A percentile compares a stretch with the other conserved stretches of the same genome.
These are phyloP conservation scores for Linnaemya vulpina DNA, from an alignment of 2,888 invertebrate genomes.

Conservation along the genomic window DNA sequence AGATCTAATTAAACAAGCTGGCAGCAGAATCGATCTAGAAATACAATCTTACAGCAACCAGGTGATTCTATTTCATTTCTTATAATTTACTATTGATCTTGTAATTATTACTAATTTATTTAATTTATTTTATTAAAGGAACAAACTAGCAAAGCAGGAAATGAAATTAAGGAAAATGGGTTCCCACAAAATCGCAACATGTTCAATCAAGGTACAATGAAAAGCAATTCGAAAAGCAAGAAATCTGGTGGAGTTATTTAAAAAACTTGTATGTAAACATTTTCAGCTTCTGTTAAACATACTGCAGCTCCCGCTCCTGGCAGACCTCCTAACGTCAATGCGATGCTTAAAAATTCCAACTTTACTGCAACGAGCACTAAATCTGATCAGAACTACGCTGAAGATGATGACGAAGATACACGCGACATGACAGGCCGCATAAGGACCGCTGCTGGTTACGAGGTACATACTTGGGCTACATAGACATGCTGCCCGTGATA, in stretches of 20 bases:
- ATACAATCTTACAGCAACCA: conserved; percentile 88
- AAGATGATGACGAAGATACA: conserved; percentile 87
- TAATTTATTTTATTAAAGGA: conserved; percentile 35
- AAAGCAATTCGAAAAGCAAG: no score
- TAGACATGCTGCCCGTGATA: not conserved
- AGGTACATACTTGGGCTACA: conserved; percentile 83
- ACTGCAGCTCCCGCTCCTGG: conserved; percentile 51
- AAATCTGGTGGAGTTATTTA: not conserved
- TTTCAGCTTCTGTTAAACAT: conserved; percentile 45
- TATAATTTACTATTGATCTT: not conserved
- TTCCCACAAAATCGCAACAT: conserved; percentile 76
- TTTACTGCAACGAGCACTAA: conserved; percentile 75
- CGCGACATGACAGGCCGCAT: conserved; percentile 91
- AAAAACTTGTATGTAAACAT: not conserved
- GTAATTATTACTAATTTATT: not conserved
- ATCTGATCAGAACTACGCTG: conserved; percentile 72
- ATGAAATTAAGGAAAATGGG: conserved; percentile 79
- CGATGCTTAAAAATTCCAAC: conserved; percentile 74
- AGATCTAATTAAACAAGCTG: conserved; percentile 95
- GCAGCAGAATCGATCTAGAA: conserved; percentile 93
- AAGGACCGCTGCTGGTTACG: conserved; percentile 89
- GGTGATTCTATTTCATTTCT: conserved; percentile 49
- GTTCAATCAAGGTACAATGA: conserved; percentile 74
- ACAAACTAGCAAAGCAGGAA: conserved; percentile 34
- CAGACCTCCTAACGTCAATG: conserved; percentile 66